Conservation (phyloP, 2,113 vertebrate species). For the Aptenodytes forsteri region DNA sequence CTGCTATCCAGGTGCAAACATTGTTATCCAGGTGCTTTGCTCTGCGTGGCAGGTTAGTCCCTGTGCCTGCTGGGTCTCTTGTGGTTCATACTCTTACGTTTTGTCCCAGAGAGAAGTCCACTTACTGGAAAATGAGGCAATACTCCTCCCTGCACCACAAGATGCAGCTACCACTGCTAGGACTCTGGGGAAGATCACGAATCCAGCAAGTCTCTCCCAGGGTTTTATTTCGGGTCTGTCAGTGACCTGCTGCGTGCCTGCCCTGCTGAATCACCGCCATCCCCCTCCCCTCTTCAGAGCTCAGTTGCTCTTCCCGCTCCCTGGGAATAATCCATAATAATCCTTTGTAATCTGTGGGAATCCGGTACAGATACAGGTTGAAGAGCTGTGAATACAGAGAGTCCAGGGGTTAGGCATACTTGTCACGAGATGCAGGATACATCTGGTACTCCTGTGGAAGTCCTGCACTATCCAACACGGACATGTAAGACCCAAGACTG, state of each 20-base stretch:
- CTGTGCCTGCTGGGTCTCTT: background rate
- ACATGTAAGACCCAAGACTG: background rate
- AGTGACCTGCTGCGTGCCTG: background rate
- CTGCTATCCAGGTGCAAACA: background rate
- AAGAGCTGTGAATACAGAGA: background rate
- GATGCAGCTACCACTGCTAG: background rate
- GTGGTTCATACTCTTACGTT: background rate
- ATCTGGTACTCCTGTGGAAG: background rate
- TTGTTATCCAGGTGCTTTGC: background rate
- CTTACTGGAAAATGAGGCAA: background rate
- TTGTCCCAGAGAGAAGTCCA: background rate
- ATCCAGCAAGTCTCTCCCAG: background rate
- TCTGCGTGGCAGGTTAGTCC: background rate
- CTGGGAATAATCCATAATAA: slow-evolving; percentile 30
- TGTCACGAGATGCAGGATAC: background rate
- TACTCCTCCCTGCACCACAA: background rate
- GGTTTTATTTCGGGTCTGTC: background rate
- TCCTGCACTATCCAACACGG: background rate
- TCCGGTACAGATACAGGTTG: background rate
- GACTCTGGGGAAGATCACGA: background rate
- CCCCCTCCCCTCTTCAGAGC: background rate
- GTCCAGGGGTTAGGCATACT: background rate
- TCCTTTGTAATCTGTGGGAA: background rate
- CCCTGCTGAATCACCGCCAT: background rate
- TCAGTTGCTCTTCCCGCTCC: background rate